phyloP scores from a whole-genome alignment of 2,888 invertebrate species.

The Heliconius erato region DNA sequence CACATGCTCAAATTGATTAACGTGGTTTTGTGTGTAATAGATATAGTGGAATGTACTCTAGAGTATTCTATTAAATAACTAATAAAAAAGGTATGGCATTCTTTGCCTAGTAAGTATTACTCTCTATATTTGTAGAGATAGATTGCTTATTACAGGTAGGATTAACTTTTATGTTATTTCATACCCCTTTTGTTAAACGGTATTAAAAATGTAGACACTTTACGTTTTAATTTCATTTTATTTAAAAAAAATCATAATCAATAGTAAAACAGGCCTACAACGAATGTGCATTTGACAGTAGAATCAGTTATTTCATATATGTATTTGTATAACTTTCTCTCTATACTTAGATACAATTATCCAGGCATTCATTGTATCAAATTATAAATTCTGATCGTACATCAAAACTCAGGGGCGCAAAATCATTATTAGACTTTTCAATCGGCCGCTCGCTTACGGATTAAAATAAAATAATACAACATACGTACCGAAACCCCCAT shows the following conservation, averaged over 20 bases:
- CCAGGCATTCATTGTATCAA: conserved; percentile 21
- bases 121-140: neutral
- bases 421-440: conserved; percentile 61
- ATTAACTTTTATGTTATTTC: neutral
- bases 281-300: neutral
- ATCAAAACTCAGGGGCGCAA: conserved; percentile 52
- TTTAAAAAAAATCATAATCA: neutral
- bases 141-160: neutral
- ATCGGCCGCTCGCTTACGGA: conserved; percentile 69
- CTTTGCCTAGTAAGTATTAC: neutral
- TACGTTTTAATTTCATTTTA: too few relatives aligned
- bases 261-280: neutral
- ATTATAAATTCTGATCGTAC: conserved; percentile 44
- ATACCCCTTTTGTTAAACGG: too few relatives aligned
- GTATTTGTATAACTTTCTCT: neutral
- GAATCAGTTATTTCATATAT: neutral
- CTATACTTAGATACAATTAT: conserved; percentile 6
- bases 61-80: neutral
- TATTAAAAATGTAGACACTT: too few relatives aligned
- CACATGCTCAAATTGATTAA: conserved; percentile 16
- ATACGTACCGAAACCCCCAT: conserved; percentile 68
- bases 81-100: neutral
- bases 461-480: conserved; percentile 80
- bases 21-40: neutral
- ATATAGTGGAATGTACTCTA: neutral